These are phyloP conservation scores for Probosciger aterrimus DNA, from an alignment of 2,113 vertebrate genomes.

Conservation along the genomic window DNA sequence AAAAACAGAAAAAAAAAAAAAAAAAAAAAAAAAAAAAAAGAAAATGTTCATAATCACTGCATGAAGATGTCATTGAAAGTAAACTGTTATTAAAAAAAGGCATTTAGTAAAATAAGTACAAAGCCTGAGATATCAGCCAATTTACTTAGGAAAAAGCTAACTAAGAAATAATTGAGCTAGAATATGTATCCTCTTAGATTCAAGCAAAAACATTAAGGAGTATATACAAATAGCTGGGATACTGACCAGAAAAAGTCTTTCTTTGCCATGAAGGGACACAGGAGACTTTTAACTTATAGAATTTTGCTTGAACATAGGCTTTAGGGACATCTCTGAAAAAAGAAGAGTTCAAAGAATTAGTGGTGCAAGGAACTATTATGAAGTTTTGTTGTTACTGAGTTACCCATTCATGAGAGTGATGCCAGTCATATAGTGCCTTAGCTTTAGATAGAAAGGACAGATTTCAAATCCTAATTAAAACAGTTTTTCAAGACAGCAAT, in stretches of 20 bases:
- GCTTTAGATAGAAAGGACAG: neutral
- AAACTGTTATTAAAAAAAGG: neutral
- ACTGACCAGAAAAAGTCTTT: constrained; percentile 75
- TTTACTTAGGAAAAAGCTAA: neutral
- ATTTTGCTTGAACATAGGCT: constrained; percentile 45
- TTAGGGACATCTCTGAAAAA: constrained; percentile 66
- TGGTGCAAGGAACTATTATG: neutral
- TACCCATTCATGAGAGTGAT: neutral
- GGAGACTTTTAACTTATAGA: constrained; percentile 69
- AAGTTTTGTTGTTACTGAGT: neutral
- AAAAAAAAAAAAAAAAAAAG: neutral
- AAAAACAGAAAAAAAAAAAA: neutral
- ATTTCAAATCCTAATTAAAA: neutral
- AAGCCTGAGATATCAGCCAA: neutral
- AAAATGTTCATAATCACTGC: neutral
- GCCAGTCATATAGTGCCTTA: neutral
- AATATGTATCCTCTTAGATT: neutral
- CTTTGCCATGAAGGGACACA: constrained; percentile 69
- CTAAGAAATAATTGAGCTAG: neutral
- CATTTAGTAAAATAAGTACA: neutral
- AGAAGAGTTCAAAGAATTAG: constrained; percentile 12
- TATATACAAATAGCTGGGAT: neutral
- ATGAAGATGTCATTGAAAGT: neutral
- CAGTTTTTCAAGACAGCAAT: neutral
- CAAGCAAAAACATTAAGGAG: neutral